Base-by-base conservation (phyloP, 1,140 invertebrate genomes). In the Cataglyphis hispanica region DNA sequence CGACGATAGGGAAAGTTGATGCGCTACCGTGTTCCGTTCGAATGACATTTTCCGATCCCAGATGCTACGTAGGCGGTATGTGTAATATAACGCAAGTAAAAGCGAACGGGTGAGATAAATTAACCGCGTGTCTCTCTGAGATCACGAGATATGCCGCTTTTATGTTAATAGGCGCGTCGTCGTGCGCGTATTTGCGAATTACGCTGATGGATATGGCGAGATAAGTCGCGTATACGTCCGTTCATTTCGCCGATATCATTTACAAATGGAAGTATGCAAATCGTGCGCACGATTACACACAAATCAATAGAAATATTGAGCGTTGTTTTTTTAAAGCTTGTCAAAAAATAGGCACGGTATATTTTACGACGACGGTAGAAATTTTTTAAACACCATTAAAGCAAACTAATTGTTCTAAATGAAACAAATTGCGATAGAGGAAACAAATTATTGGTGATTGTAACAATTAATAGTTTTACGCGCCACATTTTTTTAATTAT, bases 51-150 rank as follows among this genome's bases (percentile, higher is more conserved):
- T n/a, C 64, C 83, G 83, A 90, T 86, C 58, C 84, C 60, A 86
- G 89, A 90, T 16, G 16, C 16, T 90, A 87, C 84, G 56, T 50
- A 22, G 56, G 25, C 34, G 11, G 22, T 40, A 37, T 31, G 13
- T 40, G 3, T 72, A 22, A 31, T 31, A 31, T 74, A 8, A 83
- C 67, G 69, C 77, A 64, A 37, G 76, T 31, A 11, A 22, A 83
- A 90, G 78, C 69, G 75, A 84, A 90, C 70, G 84, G 37, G 67
- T 63, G 63, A 78, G 66, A 90, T 88, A 86, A 88, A 91, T 88
- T 88, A 88, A 88, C 56, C 69, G 78, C 34, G 53, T 50, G 16
- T 63, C 67, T 56, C 60, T 56, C 19, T 13, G 66, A 53, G 66
- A 53, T 56, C 67, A 61, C 69, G 86, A 80, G 87, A 90, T 77